Evolutionary conservation across 2,888 invertebrate species (phyloP), one percentile per base, ranked within the genome.

Genomic region (Hoplodrina ambigua): DNA sequence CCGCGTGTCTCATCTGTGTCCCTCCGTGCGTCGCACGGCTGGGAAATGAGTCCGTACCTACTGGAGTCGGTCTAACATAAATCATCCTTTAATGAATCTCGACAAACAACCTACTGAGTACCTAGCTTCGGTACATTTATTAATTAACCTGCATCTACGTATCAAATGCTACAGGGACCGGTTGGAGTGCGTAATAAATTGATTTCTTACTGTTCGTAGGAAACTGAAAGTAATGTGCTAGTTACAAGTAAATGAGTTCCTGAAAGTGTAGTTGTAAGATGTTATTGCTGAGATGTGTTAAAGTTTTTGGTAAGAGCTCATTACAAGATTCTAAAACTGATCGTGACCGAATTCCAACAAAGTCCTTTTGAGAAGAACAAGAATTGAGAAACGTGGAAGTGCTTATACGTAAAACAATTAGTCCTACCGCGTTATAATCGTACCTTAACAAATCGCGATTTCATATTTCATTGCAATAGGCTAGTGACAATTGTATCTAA

Each of bases 81-180:
- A 53, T 37, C 4, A 10, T 49, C 10, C 1, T 25, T 3, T 2
- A 73, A 53, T 56, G 50, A 64, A 59, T 58, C 11, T 37, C 19
- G 25, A 37, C 17, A 57, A 56, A 53, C 30, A 37, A 55, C 41
- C 13, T 41, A 13, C 41, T 41, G 2, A 41, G 11, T 3, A 63
- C 44, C 46, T 46, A 61, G 56, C 25, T 44, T n/a, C 19, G 4
- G 15, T 67, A 33, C 63, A 59, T 59, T 58, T 68, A 75, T 77
- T 75, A 69, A 77, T 69, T 65, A 74, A 64, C 61, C 58, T 56
- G 50, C 57, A 73, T 54, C 49, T 78, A 59, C 49, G 25, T 66
- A 65, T 72, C 41, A 56, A 56, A 56, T 74, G 33, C 30, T 49
- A 49, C 50, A 5, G 19, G 19, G 66, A 74, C 80, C 50, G 41